These are phyloP conservation scores for Calcarius lapponicus DNA, from an alignment of 2,797 vertebrate species.

Conservation along the genomic window DNA sequence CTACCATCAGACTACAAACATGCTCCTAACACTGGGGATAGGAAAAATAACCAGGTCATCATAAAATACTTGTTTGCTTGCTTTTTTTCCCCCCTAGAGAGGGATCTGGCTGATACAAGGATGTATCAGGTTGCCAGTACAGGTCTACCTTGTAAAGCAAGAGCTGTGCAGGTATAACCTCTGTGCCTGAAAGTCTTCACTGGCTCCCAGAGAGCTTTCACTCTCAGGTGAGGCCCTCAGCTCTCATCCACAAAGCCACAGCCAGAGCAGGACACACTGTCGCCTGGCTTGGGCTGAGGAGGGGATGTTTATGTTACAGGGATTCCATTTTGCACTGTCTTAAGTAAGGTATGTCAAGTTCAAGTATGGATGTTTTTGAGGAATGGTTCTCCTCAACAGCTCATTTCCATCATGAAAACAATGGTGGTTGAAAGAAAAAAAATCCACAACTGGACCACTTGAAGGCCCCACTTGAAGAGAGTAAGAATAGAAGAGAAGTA, in stretches of 20 bases:
- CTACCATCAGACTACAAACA: not conserved
- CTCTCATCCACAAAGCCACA: not conserved
- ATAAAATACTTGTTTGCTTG: not conserved
- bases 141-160: not conserved
- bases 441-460: not conserved
- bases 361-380: not conserved
- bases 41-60: conserved; percentile 22
- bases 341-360: not conserved
- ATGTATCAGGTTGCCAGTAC: not conserved
- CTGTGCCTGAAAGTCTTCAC: not conserved
- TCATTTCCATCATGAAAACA: not conserved
- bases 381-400: not conserved
- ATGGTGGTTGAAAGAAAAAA: not conserved
- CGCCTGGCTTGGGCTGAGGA: not conserved
- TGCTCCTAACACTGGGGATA: not conserved
- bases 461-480: not conserved
- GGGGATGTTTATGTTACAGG: not conserved
- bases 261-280: not conserved
- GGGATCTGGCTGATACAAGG: not conserved
- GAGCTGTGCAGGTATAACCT: not conserved
- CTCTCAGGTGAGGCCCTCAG: not conserved
- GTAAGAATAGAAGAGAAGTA: not conserved
- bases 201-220: not conserved
- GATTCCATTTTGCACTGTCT: not conserved
- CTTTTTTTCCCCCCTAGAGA: not conserved